Conservation (phyloP, 2,113 vertebrate genomes). For the Circaetus cinerascens region DNA sequence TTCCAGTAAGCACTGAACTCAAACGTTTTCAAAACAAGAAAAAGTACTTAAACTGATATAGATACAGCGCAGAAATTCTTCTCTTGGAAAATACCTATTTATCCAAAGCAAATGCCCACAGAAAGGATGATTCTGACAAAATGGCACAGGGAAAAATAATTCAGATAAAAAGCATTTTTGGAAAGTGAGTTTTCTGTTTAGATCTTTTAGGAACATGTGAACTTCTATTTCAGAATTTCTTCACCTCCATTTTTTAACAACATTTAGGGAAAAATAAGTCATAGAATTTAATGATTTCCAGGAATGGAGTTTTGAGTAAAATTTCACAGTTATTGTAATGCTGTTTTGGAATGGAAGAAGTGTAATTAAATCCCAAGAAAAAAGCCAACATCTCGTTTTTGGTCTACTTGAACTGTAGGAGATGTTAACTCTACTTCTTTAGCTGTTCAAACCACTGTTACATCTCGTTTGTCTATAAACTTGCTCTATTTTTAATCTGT, state of each 20-base stretch:
- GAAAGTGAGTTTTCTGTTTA: not conserved
- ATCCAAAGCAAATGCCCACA: not conserved
- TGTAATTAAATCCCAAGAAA: not conserved
- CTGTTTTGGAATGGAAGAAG: not conserved
- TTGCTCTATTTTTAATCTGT: not conserved
- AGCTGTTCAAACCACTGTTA: not conserved
- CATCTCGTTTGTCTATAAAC: not conserved
- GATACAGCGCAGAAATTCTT: not conserved
- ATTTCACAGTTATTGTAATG: not conserved
- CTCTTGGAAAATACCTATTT: not conserved
- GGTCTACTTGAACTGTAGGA: not conserved
- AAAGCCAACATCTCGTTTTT: fast-evolving
- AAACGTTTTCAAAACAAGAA: not conserved
- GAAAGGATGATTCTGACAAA: not conserved
- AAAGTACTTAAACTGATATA: not conserved
- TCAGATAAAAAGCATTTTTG: not conserved
- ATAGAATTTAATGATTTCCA: not conserved
- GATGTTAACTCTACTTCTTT: not conserved
- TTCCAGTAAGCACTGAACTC: not conserved
- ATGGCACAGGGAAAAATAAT: not conserved
- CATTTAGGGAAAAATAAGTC: not conserved
- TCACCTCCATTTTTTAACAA: not conserved
- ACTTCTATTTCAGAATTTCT: not conserved
- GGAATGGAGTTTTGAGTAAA: not conserved
- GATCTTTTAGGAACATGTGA: not conserved